Base-by-base conservation (phyloP, 2,797 vertebrate genomes). In the Rachycentron canadum region DNA sequence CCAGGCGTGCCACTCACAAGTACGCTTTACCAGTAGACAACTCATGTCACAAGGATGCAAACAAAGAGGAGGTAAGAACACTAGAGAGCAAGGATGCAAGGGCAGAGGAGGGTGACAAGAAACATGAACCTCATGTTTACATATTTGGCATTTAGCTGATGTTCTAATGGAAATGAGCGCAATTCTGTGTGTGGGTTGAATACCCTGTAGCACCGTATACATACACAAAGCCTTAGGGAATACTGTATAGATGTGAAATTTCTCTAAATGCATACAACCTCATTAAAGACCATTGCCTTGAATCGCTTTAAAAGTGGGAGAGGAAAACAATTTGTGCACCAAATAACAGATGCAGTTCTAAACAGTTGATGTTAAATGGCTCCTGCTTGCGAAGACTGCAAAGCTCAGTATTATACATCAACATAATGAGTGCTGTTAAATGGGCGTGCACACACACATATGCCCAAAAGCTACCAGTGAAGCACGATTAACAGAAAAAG, bases 281-380 rank as follows among this genome's bases (percentile, higher is more conserved):
- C 82, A 87, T 91, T 89, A 83, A 82, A 78, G 81, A 41, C 80
- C 72, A 84, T 63, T 57, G 77, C 81, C 80, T 41, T 63, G 36
- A 75, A 85, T 40, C 40, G n/a, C 41, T 43, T 43, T 64, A 32
- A 81, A 69, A 65, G 63, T n/a, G 17, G 30, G 26, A 32, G 57
- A 76, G 38, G 21, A 73, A 84, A 81, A 79, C 57, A 47, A 78
- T 90, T 78, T 77, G 59, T 19, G 19, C 65, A 34, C 32, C 75
- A 81, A 86, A 84, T 83, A 85, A 81, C 38, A 80, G 72, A 84
- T 64, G 68, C 69, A 65, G 63, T 68, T 86, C 62, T 73, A 61
- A 72, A 78, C 67, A n/a, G 62, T 64, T 67, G 49, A 28, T 56
- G 58, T 79, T 78, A 82, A 87, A 82, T 79, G 64, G 40, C 53